phyloP scores from a whole-genome alignment of 2,797 vertebrate genomes.

The Chloroceryle amazona region DNA sequence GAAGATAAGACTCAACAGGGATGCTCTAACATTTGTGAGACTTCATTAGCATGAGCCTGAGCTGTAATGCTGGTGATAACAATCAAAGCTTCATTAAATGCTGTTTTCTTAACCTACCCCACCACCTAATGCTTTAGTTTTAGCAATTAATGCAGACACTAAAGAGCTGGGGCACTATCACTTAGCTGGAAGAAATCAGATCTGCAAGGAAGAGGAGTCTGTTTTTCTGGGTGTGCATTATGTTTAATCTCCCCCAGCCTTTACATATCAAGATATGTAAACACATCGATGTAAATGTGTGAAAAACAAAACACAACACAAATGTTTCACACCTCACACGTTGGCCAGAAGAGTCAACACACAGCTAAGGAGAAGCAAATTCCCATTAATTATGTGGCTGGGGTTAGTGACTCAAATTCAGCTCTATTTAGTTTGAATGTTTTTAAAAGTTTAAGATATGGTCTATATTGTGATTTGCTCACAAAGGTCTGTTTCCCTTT shows the following conservation, averaged over 20 bases:
- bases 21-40: conserved; percentile 38
- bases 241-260: background rate
- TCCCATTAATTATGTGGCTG: background rate
- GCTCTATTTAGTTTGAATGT: background rate
- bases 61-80: conserved; percentile 52
- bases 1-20: conserved; percentile 50
- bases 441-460: background rate
- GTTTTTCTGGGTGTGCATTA: background rate
- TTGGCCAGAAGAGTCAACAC: background rate
- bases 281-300: background rate
- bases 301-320: background rate
- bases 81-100: conserved; percentile 58
- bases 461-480: background rate
- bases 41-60: conserved; percentile 53
- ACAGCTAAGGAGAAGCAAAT: background rate
- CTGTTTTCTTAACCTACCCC: conserved; percentile 37
- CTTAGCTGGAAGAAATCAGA: background rate
- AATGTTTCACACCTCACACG: background rate
- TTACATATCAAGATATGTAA: background rate
- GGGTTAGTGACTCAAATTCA: background rate
- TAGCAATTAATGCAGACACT: conserved; percentile 17
- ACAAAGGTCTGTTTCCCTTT: background rate
- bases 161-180: background rate
- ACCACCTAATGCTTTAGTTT: conserved; percentile 40
- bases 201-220: background rate